Evolutionary conservation across 2,888 invertebrate genomes (phyloP), one percentile per base, ranked within the genome.

Genomic region (Stenoptilia bipunctidactyla): DNA sequence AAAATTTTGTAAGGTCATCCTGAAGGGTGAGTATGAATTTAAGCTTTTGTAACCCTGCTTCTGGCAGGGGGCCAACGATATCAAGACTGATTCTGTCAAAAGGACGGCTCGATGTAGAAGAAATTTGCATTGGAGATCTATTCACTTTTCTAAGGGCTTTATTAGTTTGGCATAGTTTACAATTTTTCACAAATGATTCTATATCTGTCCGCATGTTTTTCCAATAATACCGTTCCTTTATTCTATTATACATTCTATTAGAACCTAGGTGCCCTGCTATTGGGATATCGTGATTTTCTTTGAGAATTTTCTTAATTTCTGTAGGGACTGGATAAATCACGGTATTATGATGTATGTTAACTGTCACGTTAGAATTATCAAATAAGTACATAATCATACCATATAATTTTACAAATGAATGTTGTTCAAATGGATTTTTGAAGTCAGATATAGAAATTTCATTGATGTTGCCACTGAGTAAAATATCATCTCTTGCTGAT

Each of bases 1-100:
- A 52, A 25, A 42, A 53, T 39, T 52, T 52, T 0, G 51, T 50
- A 1, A 53, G 40, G 33, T 53, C 51, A n/a, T 52, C 51, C 36
- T 53, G 52, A 3, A 47, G 6, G 8, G 47, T 47, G 2, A 47
- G 35, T 4, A 47, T 45, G 12, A 34, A 43, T 39, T 37, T 43
- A n/a, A 39, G 12, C 13, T 40, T 40, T 8, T 9, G 30, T 8
- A 27, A 15, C 9, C 38, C 40, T 13, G 44, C 15, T 40, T 40
- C 41, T 4, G 44, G 44, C 15, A 38, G 27, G 9, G 40, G 34
- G 13, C 43, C 43, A 6, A 43, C 43, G 8, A 45, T 35, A 34
- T 43, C 41, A 1, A 46, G 38, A 33, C 39, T 34, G 37, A 44
- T 2, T 12, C 42, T 12, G 34, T 47, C 40, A 40, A 44, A 43